Conservation (phyloP, 2,113 vertebrate species). For the Ciconia boyciana region DNA sequence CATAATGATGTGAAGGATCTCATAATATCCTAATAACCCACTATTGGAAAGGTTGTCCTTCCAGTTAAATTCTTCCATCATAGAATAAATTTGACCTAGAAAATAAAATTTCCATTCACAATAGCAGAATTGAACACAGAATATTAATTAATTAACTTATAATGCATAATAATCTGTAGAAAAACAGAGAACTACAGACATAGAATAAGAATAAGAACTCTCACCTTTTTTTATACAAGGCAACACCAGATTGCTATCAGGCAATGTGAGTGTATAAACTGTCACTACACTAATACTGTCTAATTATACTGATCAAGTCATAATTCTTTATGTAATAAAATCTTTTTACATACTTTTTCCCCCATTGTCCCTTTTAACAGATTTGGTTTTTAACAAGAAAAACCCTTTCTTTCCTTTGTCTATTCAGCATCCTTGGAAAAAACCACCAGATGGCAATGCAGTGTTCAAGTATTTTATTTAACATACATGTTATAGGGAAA, state of each 20-base stretch:
- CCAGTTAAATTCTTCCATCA: neutral
- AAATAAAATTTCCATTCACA: neutral
- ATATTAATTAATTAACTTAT: neutral
- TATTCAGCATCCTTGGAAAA: slow-evolving; percentile 26
- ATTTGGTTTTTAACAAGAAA: neutral
- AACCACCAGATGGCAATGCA: slow-evolving; percentile 73
- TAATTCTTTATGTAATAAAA: neutral
- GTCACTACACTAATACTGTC: neutral
- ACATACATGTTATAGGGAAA: neutral
- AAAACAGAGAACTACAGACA: neutral
- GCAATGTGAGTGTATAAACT: neutral
- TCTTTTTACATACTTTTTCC: neutral
- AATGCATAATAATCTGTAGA: neutral
- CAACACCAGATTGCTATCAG: neutral
- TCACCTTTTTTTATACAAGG: neutral
- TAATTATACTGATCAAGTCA: neutral
- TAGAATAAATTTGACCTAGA: neutral
- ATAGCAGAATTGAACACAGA: neutral
- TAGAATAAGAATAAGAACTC: neutral
- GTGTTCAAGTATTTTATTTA: slow-evolving; percentile 50
- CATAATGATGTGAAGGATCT: neutral
- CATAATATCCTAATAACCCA: neutral
- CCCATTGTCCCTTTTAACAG: neutral
- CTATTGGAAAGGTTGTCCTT: neutral
- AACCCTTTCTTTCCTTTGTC: neutral